phyloP scores from a whole-genome alignment of 2,888 invertebrate species.

The Zygothrica quintamaculata region DNA sequence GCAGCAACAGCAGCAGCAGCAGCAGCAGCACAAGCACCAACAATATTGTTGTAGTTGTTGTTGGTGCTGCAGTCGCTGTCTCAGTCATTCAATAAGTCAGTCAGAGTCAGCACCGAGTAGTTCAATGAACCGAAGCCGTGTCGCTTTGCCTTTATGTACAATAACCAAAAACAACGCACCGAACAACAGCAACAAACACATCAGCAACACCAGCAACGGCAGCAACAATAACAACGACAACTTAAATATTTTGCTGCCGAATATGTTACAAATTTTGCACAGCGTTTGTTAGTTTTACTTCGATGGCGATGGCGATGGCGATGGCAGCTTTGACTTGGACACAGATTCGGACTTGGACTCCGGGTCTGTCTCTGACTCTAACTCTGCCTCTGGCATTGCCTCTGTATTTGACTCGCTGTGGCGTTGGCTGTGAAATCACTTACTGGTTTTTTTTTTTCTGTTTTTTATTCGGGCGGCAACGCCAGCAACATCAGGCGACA shows the following conservation, averaged over 20 bases:
- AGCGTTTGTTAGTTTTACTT: slow-evolving; percentile 67
- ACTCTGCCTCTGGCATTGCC: slow-evolving; percentile 16
- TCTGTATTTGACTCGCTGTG: slow-evolving; percentile 20
- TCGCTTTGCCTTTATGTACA: slow-evolving; percentile 71
- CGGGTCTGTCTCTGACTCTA: slow-evolving; percentile 7
- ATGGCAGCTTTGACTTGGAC: slow-evolving; percentile 33
- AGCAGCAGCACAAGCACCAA: slow-evolving; percentile 1
- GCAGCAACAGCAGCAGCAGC: slow-evolving; percentile 15
- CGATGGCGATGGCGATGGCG: slow-evolving; percentile 43
- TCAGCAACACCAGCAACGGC: slow-evolving; percentile 24
- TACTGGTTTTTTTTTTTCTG: too few species aligned
- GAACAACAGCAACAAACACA: slow-evolving; percentile 36
- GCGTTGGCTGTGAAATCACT: slow-evolving; percentile 71
- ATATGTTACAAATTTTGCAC: slow-evolving; percentile 77
- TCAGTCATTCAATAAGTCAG: slow-evolving; percentile 79
- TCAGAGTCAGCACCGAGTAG: slow-evolving; percentile 64
- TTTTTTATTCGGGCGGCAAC: slow-evolving; percentile 56
- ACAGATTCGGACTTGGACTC: slow-evolving; percentile 14
- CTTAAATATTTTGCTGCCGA: slow-evolving; percentile 75
- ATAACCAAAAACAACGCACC: slow-evolving; percentile 59
- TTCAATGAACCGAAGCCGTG: slow-evolving; percentile 69
- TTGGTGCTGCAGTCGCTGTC: slow-evolving; percentile 53
- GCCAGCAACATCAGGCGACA: slow-evolving; percentile 22
- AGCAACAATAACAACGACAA: slow-evolving; percentile 47
- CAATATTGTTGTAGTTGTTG: slow-evolving; percentile 26